Conservation (phyloP, 2,113 vertebrate genomes). For the Dipodomys merriami region DNA sequence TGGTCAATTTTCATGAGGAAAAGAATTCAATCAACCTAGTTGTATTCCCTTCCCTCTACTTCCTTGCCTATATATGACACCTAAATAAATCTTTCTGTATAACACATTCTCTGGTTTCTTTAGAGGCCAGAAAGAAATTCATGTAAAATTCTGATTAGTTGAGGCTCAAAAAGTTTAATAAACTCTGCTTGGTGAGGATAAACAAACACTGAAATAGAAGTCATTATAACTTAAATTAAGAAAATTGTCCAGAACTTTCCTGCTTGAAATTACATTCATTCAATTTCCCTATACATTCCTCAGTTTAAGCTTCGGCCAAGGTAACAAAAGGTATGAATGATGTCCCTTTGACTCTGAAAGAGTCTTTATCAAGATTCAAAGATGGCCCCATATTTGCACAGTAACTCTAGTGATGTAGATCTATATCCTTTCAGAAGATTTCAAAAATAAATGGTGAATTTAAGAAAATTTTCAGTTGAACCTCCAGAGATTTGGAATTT, state of each 20-base stretch:
- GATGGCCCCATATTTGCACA: not conserved
- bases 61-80: conserved; percentile 41
- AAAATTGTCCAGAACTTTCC: conserved; percentile 1
- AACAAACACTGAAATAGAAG: conserved; percentile 50
- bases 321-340: conserved; percentile 9
- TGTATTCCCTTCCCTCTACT: conserved; percentile 36
- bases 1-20: conserved; percentile 59
- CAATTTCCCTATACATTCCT: conserved; percentile 11
- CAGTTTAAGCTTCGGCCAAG: not conserved
- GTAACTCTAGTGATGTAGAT: conserved; percentile 4
- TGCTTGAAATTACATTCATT: conserved; percentile 29
- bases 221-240: conserved; percentile 48
- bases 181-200: not conserved
- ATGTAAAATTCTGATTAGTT: conserved; percentile 45
- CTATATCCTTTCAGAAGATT: not conserved
- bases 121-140: conserved; percentile 27
- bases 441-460: not conserved
- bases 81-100: conserved; percentile 38
- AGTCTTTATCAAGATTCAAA: conserved; percentile 12
- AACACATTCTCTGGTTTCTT: conserved; percentile 46
- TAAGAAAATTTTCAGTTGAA: not conserved
- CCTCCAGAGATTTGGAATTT: not conserved
- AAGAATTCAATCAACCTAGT: conserved; percentile 35
- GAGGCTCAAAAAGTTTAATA: conserved; percentile 53
- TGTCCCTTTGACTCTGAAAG: not conserved